These are phyloP conservation scores for Heliconius ismenius DNA, from an alignment of 2,888 invertebrate species.

Conservation along the genomic window DNA sequence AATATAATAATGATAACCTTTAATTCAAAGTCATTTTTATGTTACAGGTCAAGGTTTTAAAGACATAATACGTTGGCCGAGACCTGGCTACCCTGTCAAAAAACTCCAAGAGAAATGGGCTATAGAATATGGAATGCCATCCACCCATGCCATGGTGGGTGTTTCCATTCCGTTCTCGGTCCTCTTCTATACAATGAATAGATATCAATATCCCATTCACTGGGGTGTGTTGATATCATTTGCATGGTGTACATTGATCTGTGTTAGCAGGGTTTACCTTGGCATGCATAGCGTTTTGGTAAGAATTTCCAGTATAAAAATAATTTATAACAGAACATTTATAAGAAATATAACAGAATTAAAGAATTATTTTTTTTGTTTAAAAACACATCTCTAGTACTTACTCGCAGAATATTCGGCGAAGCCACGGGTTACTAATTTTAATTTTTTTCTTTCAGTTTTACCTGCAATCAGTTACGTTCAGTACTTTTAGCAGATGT, in stretches of 20 bases:
- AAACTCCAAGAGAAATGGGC: conserved; percentile 94
- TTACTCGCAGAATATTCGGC: too few species aligned
- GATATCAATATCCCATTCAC: conserved; percentile 87
- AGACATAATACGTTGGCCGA: conserved; percentile 92
- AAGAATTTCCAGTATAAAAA: conserved; percentile 58
- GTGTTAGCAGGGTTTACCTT: conserved; percentile 92
- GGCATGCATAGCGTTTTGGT: conserved; percentile 97
- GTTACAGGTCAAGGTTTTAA: conserved; percentile 91
- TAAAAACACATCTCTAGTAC: too few species aligned
- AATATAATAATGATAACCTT: not conserved
- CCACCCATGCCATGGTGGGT: conserved; percentile 96
- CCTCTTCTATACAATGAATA: conserved; percentile 88
- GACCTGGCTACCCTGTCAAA: conserved; percentile 92
- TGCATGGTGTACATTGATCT: conserved; percentile 89
- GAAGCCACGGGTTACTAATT: too few species aligned
- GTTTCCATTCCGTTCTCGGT: conserved; percentile 93
- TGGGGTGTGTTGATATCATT: conserved; percentile 83
- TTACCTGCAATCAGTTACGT: too few species aligned
- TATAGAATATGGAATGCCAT: conserved; percentile 96
- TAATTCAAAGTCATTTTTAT: not conserved
- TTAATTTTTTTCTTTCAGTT: too few species aligned
- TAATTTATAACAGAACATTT: not conserved
- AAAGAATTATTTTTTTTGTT: too few species aligned
- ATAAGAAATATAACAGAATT: too few species aligned
- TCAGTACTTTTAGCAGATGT: too few species aligned